These are phyloP conservation scores for Chiloscyllium punctatum DNA, from an alignment of 2,797 vertebrate species.

Conservation along the genomic window DNA sequence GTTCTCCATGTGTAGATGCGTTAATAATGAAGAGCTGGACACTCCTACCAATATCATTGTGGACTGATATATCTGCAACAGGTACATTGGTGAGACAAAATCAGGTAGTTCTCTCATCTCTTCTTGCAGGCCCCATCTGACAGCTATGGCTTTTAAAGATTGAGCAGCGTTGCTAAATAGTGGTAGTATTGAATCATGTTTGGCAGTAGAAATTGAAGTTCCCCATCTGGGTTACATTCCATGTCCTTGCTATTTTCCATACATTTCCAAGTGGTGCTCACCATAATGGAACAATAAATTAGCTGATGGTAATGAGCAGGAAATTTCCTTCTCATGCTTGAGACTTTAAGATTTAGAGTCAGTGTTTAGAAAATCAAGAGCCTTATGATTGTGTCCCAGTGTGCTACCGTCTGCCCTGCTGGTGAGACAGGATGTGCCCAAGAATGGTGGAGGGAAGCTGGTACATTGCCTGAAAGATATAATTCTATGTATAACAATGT, in stretches of 20 bases:
- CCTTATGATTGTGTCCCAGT: background rate
- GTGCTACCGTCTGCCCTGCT: background rate
- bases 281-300: background rate
- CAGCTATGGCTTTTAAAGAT: background rate
- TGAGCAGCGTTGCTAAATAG: background rate
- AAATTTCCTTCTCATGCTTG: background rate
- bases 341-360: background rate
- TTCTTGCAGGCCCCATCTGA: background rate
- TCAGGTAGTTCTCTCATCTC: background rate
- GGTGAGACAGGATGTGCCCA: background rate
- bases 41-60: background rate
- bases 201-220: background rate
- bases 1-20: too few relatives aligned
- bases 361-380: background rate
- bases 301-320: background rate
- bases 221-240: background rate
- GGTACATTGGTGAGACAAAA: background rate
- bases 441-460: background rate
- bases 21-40: background rate
- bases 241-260: background rate
- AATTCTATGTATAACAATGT: background rate
- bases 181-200: too few relatives aligned
- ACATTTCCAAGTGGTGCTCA: background rate
- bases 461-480: background rate
- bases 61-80: background rate